phyloP scores from a whole-genome alignment of 2,797 vertebrate genomes.

The Chloroceryle inda region DNA sequence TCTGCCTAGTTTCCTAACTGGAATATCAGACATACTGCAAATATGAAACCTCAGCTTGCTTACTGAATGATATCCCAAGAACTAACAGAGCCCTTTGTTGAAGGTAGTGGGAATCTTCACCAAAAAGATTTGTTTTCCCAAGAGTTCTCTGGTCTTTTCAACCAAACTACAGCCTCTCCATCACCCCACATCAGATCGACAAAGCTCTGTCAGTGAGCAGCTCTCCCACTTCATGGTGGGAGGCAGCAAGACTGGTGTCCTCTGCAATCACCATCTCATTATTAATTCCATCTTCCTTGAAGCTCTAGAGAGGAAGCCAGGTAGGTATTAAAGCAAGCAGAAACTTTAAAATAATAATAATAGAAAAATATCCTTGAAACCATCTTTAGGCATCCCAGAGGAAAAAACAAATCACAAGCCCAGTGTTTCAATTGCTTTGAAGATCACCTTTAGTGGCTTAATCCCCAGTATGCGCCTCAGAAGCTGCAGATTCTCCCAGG shows the following conservation, averaged over 20 bases:
- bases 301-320: background rate
- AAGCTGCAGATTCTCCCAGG: slow-evolving; percentile 6
- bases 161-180: background rate
- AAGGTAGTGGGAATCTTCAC: background rate
- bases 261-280: background rate
- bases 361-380: background rate
- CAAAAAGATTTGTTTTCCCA: background rate
- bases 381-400: background rate
- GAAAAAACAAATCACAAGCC: background rate
- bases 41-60: background rate
- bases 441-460: slow-evolving; percentile 31
- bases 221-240: background rate
- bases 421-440: background rate
- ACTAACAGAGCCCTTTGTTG: background rate
- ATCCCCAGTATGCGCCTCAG: background rate
- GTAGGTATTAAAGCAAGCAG: background rate
- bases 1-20: background rate
- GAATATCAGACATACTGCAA: background rate
- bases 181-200: background rate
- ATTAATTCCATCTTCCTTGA: background rate
- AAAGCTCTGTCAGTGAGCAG: background rate
- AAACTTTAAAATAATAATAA: background rate
- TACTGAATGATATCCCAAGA: background rate
- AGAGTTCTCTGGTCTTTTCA: background rate
- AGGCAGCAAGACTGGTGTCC: background rate